phyloP scores from a whole-genome alignment of 2,113 vertebrate species.

The Dicerorhinus sumatrensis region DNA sequence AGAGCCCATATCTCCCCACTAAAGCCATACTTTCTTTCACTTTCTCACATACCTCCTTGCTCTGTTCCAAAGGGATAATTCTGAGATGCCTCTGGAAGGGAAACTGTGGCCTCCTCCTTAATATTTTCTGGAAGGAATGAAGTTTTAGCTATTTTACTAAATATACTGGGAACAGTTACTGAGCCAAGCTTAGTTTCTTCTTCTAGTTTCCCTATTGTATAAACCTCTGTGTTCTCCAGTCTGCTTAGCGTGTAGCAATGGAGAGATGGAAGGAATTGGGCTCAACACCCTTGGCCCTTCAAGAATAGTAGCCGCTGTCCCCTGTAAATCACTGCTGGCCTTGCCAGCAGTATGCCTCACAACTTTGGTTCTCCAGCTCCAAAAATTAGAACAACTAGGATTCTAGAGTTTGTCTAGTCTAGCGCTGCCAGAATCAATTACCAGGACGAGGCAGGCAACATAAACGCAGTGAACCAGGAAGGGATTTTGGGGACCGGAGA shows the following conservation, averaged over 20 bases:
- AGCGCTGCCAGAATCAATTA: background rate
- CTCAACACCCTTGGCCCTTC: background rate
- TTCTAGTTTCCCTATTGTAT: background rate
- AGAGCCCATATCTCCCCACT: accelerated
- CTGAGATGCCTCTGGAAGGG: background rate
- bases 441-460: too few relatives aligned
- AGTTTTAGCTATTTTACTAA: background rate
- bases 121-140: background rate
- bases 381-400: background rate
- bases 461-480: background rate
- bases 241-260: background rate
- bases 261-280: background rate
- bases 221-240: background rate
- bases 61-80: background rate
- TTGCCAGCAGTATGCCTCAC: too few relatives aligned
- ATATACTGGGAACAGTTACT: background rate
- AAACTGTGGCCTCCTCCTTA: background rate
- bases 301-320: background rate
- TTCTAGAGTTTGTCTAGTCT: background rate
- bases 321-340: background rate
- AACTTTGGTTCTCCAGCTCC: background rate
- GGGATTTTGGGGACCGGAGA: background rate
- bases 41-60: background rate
- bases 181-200: background rate
- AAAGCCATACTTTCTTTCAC: background rate